Evolutionary conservation across 1,140 invertebrate genomes (phyloP), one percentile per base, ranked within the genome.

Genomic region (Procambarus virginalis): DNA sequence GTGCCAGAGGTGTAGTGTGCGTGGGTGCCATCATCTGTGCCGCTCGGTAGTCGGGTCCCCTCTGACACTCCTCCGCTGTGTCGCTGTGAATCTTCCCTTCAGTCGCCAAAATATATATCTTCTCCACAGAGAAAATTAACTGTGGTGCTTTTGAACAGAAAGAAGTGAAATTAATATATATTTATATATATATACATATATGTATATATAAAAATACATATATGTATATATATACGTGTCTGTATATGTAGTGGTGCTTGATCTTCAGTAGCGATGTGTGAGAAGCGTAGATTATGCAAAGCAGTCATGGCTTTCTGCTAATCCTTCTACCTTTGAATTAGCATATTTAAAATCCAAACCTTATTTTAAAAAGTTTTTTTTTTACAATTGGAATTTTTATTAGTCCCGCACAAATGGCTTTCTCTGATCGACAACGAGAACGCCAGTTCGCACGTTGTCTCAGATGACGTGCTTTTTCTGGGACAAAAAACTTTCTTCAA

Each of bases 401-500:
- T 68, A 82, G 22, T 82, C 49, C 58, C 8, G 22, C 34, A 14
- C 48, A 58, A 78, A 89, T 89, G 87, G 87, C 87, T 84, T 84
- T 51, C 87, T 77, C 60, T 76, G n/a, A 83, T 48, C 80, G 73
- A 77, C 80, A 78, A 51, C 68, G 55, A 84, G 87, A 89, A 64
- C 81, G 81, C 70, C 87, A 64, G 58, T 22, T 84, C 58, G 34
- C 34, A 84, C 75, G 81, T 77, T 78, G 80, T 78, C 87, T 78
- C 58, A 89, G 87, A 89, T 89, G 87, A 89, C 76, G 87, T 84
- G 81, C 64, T 89, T 84, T 83, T 68, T 89, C 80, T 89, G 87
- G 87, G 87, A 89, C 81, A 84, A 89, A 84, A 89, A 81, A 89
- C 81, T 68, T 89, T 84, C 81, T 89, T 89, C 70, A 89, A 81